A percentile compares a stretch with the other conserved stretches of the same genome.
Evolutionary conservation across 1,140 invertebrate genomes (phyloP).

Genomic region (Yoshiicerus persimilis): DNA sequence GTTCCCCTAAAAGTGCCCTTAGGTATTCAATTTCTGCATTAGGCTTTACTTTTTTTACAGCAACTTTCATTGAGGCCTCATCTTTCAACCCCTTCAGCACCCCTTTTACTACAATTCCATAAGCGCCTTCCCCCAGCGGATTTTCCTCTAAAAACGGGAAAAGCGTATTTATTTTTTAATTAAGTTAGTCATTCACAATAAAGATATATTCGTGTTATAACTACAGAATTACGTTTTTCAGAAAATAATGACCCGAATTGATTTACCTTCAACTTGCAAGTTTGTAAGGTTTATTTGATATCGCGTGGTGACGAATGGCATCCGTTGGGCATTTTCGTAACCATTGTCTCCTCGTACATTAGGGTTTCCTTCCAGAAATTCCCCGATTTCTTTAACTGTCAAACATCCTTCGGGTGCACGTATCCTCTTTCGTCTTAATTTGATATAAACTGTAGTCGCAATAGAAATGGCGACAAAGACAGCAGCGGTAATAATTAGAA

Average conservation of each 20-base stretch:
- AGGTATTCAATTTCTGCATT: slow-evolving; percentile 13
- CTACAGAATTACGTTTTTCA: too few species aligned
- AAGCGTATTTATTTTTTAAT: too few species aligned
- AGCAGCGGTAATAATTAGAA: not conserved
- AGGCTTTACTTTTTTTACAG: slow-evolving; percentile 24
- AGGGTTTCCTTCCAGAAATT: not conserved
- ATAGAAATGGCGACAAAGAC: not conserved
- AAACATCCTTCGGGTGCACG: not conserved
- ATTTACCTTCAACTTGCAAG: not conserved
- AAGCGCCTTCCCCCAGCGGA: not conserved
- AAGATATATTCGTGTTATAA: too few species aligned
- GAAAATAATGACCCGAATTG: too few species aligned
- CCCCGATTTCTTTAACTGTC: not conserved
- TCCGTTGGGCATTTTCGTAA: not conserved
- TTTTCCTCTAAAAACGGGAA: not conserved
- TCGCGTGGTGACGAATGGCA: not conserved
- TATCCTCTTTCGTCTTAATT: not conserved
- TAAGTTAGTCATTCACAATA: too few species aligned
- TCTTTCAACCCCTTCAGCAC: not conserved
- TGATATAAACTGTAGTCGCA: not conserved
- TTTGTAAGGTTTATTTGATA: not conserved
- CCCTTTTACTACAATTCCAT: not conserved
- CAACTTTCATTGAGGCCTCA: not conserved
- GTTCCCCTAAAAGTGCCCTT: slow-evolving; percentile 11
- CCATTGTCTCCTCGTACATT: not conserved